Conservation (phyloP, 2,113 vertebrate species). For the Halcyon malimbica region DNA sequence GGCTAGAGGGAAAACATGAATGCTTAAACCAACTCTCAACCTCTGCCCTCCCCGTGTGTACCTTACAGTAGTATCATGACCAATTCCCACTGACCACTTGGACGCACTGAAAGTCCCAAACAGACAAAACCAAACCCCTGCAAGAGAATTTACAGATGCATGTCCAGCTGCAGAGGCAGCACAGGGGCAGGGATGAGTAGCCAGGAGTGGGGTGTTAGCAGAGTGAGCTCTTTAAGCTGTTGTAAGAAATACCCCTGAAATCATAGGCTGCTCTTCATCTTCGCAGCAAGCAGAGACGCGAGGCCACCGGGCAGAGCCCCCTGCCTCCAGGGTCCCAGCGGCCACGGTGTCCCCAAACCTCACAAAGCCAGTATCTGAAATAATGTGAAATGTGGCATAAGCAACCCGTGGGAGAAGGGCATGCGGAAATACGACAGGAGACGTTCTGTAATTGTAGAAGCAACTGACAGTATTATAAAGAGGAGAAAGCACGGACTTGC, state of each 20-base stretch:
- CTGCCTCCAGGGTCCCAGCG: accelerated
- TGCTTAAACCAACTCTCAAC: background rate
- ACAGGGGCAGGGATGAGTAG: background rate
- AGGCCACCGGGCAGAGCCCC: background rate
- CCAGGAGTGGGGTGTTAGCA: background rate
- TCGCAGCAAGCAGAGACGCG: background rate
- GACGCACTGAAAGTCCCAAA: background rate
- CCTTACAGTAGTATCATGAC: background rate
- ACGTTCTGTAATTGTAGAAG: background rate
- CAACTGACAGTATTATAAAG: background rate
- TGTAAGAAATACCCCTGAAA: background rate
- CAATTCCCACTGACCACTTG: background rate
- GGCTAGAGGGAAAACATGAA: background rate
- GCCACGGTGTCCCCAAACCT: accelerated
- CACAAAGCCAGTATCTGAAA: background rate
- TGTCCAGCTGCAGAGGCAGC: background rate
- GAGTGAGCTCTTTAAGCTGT: background rate
- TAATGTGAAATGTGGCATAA: background rate
- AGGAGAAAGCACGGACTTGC: background rate
- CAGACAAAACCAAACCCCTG: background rate
- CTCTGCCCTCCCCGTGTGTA: accelerated
- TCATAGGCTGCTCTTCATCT: background rate
- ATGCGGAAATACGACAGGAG: background rate
- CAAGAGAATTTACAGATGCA: background rate
- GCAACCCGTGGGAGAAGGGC: background rate